A percentile compares a stretch with the other conserved stretches of the same genome.
Conservation (phyloP, 2,113 vertebrate genomes). For the Petroica traversi region DNA sequence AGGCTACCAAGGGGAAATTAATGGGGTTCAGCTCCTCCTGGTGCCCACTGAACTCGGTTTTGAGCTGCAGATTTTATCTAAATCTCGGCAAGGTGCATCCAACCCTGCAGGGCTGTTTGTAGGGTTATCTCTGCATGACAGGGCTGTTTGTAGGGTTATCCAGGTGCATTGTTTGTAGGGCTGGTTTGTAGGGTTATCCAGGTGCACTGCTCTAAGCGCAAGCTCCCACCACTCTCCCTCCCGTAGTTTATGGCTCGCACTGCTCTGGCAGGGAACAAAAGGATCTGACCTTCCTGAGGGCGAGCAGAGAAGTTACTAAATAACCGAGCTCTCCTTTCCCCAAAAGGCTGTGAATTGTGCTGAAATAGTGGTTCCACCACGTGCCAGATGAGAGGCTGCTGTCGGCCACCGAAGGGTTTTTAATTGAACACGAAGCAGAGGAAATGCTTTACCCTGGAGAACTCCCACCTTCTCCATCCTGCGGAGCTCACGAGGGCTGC, state of each 20-base stretch:
- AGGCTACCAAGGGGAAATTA: background rate
- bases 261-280: constrained; percentile 55
- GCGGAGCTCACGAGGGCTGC: background rate
- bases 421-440: constrained; percentile 36
- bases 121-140: no score
- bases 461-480: background rate
- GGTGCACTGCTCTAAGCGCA: background rate
- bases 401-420: constrained; percentile 40
- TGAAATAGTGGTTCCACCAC: constrained; percentile 61
- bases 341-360: constrained; percentile 71
- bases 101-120: background rate
- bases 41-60: background rate
- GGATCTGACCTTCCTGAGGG: constrained; percentile 61
- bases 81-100: background rate
- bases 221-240: background rate
- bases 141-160: no score
- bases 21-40: background rate
- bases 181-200: background rate
- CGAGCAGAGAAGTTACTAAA: constrained; percentile 64
- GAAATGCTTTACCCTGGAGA: constrained; percentile 18
- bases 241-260: constrained; percentile 39
- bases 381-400: constrained; percentile 63
- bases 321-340: constrained; percentile 62
- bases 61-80: background rate
- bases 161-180: background rate